Conservation (phyloP, 2,888 invertebrate species). For the Agriotes lineatus region DNA sequence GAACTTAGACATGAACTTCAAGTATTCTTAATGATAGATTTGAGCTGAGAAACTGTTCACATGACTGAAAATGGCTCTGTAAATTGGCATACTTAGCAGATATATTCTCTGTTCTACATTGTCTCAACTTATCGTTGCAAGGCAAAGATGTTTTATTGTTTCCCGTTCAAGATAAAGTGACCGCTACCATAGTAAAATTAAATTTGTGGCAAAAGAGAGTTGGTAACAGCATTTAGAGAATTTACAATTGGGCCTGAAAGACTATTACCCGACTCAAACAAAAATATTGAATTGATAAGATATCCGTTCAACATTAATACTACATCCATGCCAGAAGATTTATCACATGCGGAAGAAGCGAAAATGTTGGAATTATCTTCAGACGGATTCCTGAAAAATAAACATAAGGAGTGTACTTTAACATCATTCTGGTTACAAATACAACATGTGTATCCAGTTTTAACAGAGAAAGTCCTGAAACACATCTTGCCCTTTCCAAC, state of each 20-base stretch:
- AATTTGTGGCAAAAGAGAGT: constrained; percentile 26
- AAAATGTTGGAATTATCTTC: constrained; percentile 20
- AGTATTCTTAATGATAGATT: constrained; percentile 10
- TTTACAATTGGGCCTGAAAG: too few relatives aligned
- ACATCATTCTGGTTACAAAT: too few relatives aligned
- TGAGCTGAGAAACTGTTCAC: too few relatives aligned
- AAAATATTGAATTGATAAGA: constrained; percentile 30
- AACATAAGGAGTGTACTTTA: too few relatives aligned
- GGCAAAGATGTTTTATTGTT: constrained; percentile 17
- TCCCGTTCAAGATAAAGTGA: constrained; percentile 18
- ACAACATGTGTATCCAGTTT: constrained; percentile 19
- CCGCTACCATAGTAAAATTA: constrained; percentile 16
- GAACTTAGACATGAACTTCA: constrained; percentile 31
- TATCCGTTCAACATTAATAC: constrained; percentile 29
- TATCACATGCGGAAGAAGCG: constrained; percentile 12
- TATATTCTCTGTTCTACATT: too few relatives aligned
- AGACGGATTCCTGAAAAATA: too few relatives aligned
- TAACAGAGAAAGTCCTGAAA: constrained; percentile 14
- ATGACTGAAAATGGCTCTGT: too few relatives aligned
- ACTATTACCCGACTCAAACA: too few relatives aligned
- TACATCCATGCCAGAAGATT: constrained; percentile 27
- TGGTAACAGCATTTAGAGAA: too few relatives aligned
- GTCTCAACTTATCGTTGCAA: too few relatives aligned
- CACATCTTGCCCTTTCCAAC: too few relatives aligned
- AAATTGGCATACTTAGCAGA: too few relatives aligned